Evolutionary conservation across 1,140 invertebrate genomes (phyloP).

Genomic region (Gyrodactylus bullatarudis): DNA sequence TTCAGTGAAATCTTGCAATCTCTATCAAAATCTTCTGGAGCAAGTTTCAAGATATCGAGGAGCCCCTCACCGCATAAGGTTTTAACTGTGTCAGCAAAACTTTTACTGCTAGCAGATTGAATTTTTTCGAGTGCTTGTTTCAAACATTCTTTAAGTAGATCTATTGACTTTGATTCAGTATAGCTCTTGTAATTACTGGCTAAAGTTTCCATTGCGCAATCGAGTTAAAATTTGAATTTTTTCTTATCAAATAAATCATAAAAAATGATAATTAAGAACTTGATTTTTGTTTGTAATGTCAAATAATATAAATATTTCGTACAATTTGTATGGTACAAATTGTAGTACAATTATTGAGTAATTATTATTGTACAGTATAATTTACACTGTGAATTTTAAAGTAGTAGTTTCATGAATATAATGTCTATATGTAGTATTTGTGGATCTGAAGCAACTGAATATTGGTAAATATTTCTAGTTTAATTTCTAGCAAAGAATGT

Average conservation of each 20-base stretch:
- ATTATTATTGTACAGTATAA: no score
- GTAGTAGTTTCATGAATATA: background rate
- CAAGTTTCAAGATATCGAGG: background rate
- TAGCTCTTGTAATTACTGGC: background rate
- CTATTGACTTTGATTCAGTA: background rate
- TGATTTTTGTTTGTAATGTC: no score
- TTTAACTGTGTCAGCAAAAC: background rate
- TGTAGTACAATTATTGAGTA: no score
- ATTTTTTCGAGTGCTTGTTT: background rate
- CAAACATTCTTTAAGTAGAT: background rate
- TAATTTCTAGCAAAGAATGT: background rate
- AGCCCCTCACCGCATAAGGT: background rate
- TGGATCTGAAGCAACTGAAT: background rate
- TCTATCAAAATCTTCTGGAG: background rate
- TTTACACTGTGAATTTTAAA: no score
- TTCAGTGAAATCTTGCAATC: background rate
- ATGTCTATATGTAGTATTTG: background rate
- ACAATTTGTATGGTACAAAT: no score
- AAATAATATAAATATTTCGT: no score
- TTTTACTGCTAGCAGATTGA: background rate
- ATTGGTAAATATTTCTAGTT: background rate
- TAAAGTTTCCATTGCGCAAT: background rate
- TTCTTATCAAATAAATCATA: no score
- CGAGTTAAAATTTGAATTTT: background rate
- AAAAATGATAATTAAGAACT: no score